Evolutionary conservation across 53 echinoderm and acorn worm genomes (phyloP), one percentile per base, ranked within the genome.

Genomic region (Echinometra lucunter): DNA sequence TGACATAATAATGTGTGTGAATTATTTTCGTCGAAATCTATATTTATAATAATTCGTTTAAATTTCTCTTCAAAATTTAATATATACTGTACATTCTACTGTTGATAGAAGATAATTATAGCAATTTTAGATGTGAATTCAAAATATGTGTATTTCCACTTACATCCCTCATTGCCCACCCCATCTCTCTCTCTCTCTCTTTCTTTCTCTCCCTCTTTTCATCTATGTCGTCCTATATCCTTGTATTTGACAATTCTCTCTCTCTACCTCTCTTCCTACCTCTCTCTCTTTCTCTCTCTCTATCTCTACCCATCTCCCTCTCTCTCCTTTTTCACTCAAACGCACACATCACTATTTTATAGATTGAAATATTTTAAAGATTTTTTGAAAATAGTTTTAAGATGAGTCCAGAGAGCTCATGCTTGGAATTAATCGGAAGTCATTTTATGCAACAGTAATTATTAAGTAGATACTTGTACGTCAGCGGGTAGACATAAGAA

Each of bases 401-500:
- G 44, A 85, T 49, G 85, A 49, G 47, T 49, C n/a, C n/a, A 78
- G 6, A 23, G 23, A 49, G 28, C 27, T 85, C 85, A 28, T 85
- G 85, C 81, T 85, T 85, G 13, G n/a, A 85, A 53, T 85, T 49
- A 16, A 44, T 18, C 15, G 19, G 85, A 85, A 85, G 85, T 85
- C 85, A 37, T 85, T 47, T 81, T 28, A 85, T 85, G 85, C 85
- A 85, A 85, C 85, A 85, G 45, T 85, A 11, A 28, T 47, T 85
- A 28, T 85, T 27, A 85, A 3, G 45, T 49, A 85, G 42, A 37
- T 74, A 25, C 23, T 25, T 74, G 11, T 74, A 37, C 74, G 37
- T 74, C 3, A 74, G 37, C 37, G 34, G 1, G 4, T 74, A 34
- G 34, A 37, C 37, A 34, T 74, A 74, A 30, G 34, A n/a, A n/a